phyloP scores from a whole-genome alignment of 2,113 vertebrate genomes.

The Sphaerodactylus townsendi region DNA sequence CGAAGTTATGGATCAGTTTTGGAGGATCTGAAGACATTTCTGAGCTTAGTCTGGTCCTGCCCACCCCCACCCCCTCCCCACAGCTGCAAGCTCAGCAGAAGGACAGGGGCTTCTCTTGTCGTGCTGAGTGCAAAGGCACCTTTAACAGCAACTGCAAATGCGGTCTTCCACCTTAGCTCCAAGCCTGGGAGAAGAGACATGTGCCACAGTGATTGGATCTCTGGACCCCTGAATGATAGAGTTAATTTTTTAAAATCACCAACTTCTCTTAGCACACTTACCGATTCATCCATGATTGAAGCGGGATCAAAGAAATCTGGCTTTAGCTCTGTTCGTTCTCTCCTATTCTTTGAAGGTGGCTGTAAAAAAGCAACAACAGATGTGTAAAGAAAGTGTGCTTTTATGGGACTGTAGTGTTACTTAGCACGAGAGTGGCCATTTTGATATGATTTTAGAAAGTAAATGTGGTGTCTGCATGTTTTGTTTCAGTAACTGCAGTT shows the following conservation, averaged over 20 bases:
- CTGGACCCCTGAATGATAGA: background rate
- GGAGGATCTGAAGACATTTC: too few relatives aligned
- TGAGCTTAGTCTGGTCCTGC: too few relatives aligned
- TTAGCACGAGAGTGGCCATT: too few relatives aligned
- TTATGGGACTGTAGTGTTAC: too few relatives aligned
- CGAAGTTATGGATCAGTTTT: too few relatives aligned
- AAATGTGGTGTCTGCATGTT: too few relatives aligned
- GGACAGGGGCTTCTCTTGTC: background rate
- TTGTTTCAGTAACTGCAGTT: too few relatives aligned
- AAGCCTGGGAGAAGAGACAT: background rate
- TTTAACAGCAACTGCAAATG: background rate
- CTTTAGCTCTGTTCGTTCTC: slow-evolving; percentile 97
- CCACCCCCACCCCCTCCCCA: too few relatives aligned
- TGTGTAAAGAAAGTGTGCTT: too few relatives aligned
- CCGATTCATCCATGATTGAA: slow-evolving; percentile 99
- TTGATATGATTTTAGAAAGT: too few relatives aligned
- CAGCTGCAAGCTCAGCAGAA: background rate
- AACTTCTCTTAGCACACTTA: slow-evolving; percentile 74
- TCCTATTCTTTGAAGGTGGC: slow-evolving; percentile 98
- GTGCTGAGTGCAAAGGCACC: background rate
- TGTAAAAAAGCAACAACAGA: slow-evolving; percentile 65
- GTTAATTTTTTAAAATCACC: slow-evolving; percentile 14
- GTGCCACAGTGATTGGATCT: background rate
- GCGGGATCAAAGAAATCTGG: slow-evolving; percentile 99
- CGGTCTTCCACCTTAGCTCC: background rate